Conservation (phyloP, 2,113 vertebrate species). For the Asarcornis scutulata region DNA sequence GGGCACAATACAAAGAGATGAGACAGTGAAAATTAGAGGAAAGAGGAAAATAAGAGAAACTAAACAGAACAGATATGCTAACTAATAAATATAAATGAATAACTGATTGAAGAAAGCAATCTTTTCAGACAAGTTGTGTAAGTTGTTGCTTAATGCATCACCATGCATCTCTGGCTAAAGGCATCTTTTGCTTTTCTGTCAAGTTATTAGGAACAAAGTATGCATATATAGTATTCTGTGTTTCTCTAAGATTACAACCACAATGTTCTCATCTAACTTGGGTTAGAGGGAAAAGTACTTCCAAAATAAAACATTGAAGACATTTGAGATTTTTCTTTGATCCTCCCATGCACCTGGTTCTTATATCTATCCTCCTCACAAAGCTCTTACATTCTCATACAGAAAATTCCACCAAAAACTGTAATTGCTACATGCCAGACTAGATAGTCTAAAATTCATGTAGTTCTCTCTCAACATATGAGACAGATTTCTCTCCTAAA, state of each 20-base stretch:
- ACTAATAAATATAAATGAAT: not conserved
- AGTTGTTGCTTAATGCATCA: rapidly evolving
- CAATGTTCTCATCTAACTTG: not conserved
- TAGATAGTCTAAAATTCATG: not conserved
- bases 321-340: not conserved
- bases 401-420: not conserved
- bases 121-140: not conserved
- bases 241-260: not conserved
- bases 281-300: not conserved
- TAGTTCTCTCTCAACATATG: not conserved
- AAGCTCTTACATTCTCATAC: not conserved
- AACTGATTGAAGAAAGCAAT: not conserved
- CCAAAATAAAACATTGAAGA: not conserved
- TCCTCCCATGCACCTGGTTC: not conserved
- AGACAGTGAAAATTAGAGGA: not conserved
- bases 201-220: not conserved
- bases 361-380: not conserved
- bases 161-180: not conserved
- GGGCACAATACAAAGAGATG: not conserved
- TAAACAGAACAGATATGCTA: not conserved
- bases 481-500: not conserved
- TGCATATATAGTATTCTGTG: not conserved
- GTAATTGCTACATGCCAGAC: not conserved
- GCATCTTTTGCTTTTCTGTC: not conserved
- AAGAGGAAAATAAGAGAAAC: not conserved